Base-by-base conservation (phyloP, 2,797 vertebrate genomes). In the Crypturellus tataupa region DNA sequence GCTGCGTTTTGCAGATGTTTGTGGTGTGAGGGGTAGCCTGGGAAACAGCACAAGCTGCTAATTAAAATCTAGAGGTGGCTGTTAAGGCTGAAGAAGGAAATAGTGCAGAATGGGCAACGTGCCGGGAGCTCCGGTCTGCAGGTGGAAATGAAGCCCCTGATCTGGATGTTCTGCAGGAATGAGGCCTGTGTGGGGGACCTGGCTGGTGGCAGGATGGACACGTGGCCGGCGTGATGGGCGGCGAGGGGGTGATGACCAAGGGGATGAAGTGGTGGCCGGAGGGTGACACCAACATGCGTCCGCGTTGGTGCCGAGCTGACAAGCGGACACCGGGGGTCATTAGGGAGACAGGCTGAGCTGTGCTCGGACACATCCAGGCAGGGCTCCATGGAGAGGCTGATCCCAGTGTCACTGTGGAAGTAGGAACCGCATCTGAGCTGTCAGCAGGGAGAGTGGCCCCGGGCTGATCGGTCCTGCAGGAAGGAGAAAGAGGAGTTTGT, bases 381-480 rank as follows among this genome's bases (percentile, higher is more conserved):
- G 71, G 78, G 60, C 1, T n/a, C 53, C 31, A 29, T 31, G 75
- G 55, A 93, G 87, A 88, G 47, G 80, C 47, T 84, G 70, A 90
- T 94, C 27, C 51, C 80, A 90, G 67, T 31, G 95, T 88, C 95
- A 88, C 80, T 83, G 27, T 67, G 68, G 83, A 91, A 88, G 82
- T 67, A 46, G 91, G 73, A 86, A 75, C 59, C 70, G 80, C 76
- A 86, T 77, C 72, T 72, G 70, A 88, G 67, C 70, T 96, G 70
- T 83, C 85, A 93, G 91, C 60, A 84, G 63, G 79, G 20, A 60
- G 5, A 55, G 25, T 31, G 47, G 72, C 63, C 25, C 55, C 82
- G 33, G 15, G 87, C 62, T 17, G 10, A 27, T 46, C 47, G 79
- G 8, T 87, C 53, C 53, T 58, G 19, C 47, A 62, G 79, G 49